Conservation (phyloP, 1,140 invertebrate species). For the Bombus polaris region DNA sequence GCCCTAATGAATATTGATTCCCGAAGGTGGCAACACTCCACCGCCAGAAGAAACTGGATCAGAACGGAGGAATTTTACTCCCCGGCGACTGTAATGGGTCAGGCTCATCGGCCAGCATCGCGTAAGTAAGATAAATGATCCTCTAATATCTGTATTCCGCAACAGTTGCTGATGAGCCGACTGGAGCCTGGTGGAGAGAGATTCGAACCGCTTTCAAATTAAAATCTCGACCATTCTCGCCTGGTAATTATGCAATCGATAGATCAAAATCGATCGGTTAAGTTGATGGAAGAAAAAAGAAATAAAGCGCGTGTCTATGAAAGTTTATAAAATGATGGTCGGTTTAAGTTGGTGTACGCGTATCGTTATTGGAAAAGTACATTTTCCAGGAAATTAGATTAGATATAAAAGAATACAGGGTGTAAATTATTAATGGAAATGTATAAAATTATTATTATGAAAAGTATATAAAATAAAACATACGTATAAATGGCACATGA, state of each 20-base stretch:
- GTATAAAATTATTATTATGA: too few relatives aligned
- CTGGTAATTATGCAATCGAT: neutral
- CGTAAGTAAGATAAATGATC: constrained; percentile 71
- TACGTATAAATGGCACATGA: neutral
- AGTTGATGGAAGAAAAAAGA: neutral
- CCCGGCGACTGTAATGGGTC: constrained; percentile 63
- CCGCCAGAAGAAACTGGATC: constrained; percentile 42
- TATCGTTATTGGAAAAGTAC: too few relatives aligned
- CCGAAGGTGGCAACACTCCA: constrained; percentile 27
- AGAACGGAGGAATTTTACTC: constrained; percentile 57
- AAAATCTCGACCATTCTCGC: neutral
- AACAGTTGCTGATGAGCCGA: constrained; percentile 56
- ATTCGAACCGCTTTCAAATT: constrained; percentile 11
- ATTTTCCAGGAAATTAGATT: too few relatives aligned
- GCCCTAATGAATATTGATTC: constrained; percentile 69
- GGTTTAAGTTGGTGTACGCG: too few relatives aligned
- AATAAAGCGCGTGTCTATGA: too few relatives aligned
- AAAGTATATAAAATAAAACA: neutral
- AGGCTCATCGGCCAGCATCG: constrained; percentile 60
- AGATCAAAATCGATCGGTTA: neutral
- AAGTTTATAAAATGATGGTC: too few relatives aligned
- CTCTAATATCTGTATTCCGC: constrained; percentile 61
- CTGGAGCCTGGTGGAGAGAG: constrained; percentile 22
- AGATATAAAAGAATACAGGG: too few relatives aligned
- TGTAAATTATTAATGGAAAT: too few relatives aligned